Evolutionary conservation across 2,888 invertebrate species (phyloP).

Genomic region (Nineta flava): DNA sequence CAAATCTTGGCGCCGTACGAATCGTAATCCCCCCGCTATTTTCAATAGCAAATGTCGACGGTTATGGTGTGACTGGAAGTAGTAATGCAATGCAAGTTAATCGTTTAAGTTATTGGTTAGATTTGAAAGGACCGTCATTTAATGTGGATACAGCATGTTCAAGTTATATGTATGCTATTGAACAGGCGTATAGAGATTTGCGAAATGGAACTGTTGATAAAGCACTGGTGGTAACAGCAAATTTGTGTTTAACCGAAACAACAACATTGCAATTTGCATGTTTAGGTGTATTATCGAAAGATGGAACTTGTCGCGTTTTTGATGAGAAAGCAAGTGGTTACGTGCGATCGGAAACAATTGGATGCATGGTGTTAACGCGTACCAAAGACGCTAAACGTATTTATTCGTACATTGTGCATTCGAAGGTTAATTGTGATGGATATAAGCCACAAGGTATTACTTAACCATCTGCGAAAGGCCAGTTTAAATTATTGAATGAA

Average conservation of each 20-base stretch:
- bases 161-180: constrained; percentile 77
- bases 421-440: constrained; percentile 23
- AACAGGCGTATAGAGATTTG: constrained; percentile 63
- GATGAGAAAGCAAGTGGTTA: constrained; percentile 74
- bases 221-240: constrained; percentile 79
- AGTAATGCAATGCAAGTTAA: constrained; percentile 37
- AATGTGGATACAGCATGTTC: constrained; percentile 88
- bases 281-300: constrained; percentile 61
- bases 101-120: constrained; percentile 76
- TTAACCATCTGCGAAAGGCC: constrained; percentile 31
- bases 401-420: constrained; percentile 28
- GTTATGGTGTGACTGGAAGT: constrained; percentile 12
- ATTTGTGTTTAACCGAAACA: constrained; percentile 72
- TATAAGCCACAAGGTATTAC: constrained; percentile 26
- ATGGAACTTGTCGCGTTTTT: constrained; percentile 82
- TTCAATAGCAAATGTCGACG: constrained; percentile 45
- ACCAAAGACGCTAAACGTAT: constrained; percentile 31
- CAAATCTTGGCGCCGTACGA: too few relatives aligned
- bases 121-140: constrained; percentile 77
- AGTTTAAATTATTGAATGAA: constrained; percentile 41
- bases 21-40: too few relatives aligned
- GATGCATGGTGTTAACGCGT: constrained; percentile 54
- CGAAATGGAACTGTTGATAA: constrained; percentile 69
- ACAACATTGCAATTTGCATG: constrained; percentile 75
- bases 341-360: constrained; percentile 65